phyloP scores from a whole-genome alignment of 2,888 invertebrate species.

The Aporophyla nigra region DNA sequence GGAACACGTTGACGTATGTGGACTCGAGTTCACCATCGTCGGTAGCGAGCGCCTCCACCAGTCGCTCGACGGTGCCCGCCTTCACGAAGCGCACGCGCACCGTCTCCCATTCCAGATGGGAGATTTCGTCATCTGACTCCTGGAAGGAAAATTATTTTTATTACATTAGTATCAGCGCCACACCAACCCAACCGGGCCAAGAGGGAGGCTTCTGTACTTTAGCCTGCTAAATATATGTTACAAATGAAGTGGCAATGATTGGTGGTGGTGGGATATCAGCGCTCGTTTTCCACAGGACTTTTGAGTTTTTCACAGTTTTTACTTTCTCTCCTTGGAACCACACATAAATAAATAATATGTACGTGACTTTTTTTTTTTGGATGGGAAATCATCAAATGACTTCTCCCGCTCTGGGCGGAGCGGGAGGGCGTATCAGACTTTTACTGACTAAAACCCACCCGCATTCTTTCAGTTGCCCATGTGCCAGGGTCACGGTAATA shows the following conservation, averaged over 20 bases:
- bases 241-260: not conserved
- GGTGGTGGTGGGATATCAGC: not conserved
- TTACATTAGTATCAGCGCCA: not conserved
- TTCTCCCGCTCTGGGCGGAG: no score
- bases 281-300: not conserved
- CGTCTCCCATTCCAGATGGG: conserved; percentile 99
- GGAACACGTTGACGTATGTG: conserved; percentile 99
- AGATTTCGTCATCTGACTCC: conserved; percentile 98
- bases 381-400: no score
- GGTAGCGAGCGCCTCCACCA: conserved; percentile 98
- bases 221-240: not conserved
- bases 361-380: no score
- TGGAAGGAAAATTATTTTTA: conserved; percentile 76
- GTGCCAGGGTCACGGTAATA: no score
- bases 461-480: no score
- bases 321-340: not conserved
- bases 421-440: no score
- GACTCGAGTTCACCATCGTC: conserved; percentile 99
- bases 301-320: not conserved
- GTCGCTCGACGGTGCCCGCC: conserved; percentile 97
- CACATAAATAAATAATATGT: not conserved
- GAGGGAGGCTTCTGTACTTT: no score
- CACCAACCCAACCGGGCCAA: not conserved
- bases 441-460: no score
- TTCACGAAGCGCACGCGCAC: conserved; percentile 98